Percentiles rank a stretch among this genome's conserved stretches.
phyloP scores from a whole-genome alignment of 2,888 invertebrate genomes.

The Ochlodes sylvanus region DNA sequence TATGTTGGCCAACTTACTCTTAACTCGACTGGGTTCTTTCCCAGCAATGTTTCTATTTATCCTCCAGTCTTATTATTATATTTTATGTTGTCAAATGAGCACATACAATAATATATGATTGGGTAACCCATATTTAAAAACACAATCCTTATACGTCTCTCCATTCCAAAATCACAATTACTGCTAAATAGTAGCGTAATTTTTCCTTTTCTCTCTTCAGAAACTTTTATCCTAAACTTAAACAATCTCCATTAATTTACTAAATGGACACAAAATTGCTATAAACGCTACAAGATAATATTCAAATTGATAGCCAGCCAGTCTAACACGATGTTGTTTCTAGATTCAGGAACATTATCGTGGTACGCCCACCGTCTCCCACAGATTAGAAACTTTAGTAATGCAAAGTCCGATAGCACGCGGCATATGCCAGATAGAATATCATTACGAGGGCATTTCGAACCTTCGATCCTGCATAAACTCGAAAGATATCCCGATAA shows the following conservation, averaged over 20 bases:
- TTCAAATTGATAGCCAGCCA: conserved; percentile 11
- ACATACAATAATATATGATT: too few relatives aligned
- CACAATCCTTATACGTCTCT: too few relatives aligned
- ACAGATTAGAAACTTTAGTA: conserved; percentile 25
- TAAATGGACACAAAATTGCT: conserved; percentile 19
- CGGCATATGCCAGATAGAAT: not conserved
- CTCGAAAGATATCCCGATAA: conserved; percentile 22
- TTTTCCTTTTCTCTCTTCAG: not conserved
- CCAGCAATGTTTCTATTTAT: not conserved
- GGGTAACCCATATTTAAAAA: too few relatives aligned
- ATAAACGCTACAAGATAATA: conserved; percentile 23
- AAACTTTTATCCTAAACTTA: not conserved
- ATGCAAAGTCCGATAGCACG: not conserved
- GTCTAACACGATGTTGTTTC: not conserved
- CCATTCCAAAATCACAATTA: too few relatives aligned
- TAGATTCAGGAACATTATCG: conserved; percentile 13
- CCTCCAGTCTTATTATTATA: too few relatives aligned
- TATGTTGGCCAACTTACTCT: not conserved
- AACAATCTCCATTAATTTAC: conserved; percentile 13
- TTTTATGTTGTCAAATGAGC: too few relatives aligned
- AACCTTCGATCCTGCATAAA: conserved; percentile 17
- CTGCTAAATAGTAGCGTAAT: not conserved
- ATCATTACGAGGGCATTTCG: not conserved
- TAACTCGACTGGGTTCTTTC: not conserved
- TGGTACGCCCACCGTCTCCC: conserved; percentile 1